Percentiles rank a stretch among this genome's conserved stretches.
Conservation (phyloP, 2,113 vertebrate species). For the Tetrao urogallus region DNA sequence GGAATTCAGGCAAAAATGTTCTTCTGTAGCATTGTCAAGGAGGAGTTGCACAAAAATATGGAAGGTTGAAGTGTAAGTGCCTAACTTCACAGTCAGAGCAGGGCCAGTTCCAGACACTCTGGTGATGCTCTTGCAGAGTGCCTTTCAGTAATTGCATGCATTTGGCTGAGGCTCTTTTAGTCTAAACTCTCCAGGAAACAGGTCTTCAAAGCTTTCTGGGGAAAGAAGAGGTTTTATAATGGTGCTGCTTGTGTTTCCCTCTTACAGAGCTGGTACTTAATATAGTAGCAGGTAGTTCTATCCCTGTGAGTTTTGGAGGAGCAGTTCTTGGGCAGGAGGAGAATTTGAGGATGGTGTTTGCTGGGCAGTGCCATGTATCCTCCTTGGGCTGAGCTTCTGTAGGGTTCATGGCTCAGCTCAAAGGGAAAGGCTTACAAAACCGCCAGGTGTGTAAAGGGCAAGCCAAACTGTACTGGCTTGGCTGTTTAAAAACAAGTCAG, state of each 20-base stretch:
- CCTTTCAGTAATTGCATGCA: background rate
- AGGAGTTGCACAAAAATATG: background rate
- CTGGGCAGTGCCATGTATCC: rapidly evolving
- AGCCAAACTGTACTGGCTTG: background rate
- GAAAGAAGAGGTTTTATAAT: background rate
- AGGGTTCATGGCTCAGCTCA: background rate
- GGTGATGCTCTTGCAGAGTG: background rate
- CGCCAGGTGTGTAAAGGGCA: background rate
- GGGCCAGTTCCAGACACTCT: background rate
- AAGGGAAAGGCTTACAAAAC: background rate
- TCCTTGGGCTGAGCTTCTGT: background rate
- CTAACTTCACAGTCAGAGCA: too few species aligned
- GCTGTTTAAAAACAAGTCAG: background rate
- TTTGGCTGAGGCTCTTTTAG: background rate
- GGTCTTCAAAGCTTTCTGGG: background rate
- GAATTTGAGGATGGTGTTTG: rapidly evolving
- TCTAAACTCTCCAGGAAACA: background rate
- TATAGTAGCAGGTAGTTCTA: background rate
- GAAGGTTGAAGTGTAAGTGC: background rate
- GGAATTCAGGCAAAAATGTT: background rate
- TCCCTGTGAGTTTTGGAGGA: background rate
- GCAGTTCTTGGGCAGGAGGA: background rate
- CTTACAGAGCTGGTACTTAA: background rate
- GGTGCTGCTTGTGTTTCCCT: background rate
- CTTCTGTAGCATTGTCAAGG: too few species aligned